Evolutionary conservation across 2,888 invertebrate genomes (phyloP).

Genomic region (Nebria brevicollis): DNA sequence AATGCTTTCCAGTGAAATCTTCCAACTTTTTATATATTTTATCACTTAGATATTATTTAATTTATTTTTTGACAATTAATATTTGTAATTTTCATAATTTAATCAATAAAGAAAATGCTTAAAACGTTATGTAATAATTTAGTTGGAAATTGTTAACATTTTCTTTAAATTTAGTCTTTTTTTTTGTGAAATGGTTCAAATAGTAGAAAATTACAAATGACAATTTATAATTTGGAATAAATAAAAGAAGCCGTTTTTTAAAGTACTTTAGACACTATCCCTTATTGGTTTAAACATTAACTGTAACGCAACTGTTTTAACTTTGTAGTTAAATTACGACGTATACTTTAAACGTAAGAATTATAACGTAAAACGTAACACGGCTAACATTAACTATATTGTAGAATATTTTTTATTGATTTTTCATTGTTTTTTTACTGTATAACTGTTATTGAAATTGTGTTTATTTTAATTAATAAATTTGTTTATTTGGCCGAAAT

Average conservation of each 20-base stretch:
- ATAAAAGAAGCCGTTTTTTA: slow-evolving; percentile 25
- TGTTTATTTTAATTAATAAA: slow-evolving; percentile 29
- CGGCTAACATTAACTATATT: slow-evolving; percentile 55
- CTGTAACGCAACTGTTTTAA: slow-evolving; percentile 47
- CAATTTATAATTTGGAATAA: slow-evolving; percentile 25
- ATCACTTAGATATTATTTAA: no score
- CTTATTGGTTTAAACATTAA: slow-evolving; percentile 41
- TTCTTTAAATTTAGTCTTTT: neutral
- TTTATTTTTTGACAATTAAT: no score
- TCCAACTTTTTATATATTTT: slow-evolving; percentile 19
- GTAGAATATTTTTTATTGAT: slow-evolving; percentile 51
- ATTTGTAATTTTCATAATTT: no score
- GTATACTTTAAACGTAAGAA: slow-evolving; percentile 50
- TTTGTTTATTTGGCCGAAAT: slow-evolving; percentile 38
- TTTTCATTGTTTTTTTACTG: slow-evolving; percentile 39
- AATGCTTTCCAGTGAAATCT: slow-evolving; percentile 18
- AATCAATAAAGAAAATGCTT: no score
- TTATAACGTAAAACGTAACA: slow-evolving; percentile 52
- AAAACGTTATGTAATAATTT: no score
- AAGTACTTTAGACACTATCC: slow-evolving; percentile 14
- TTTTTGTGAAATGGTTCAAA: neutral
- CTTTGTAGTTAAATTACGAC: slow-evolving; percentile 47
- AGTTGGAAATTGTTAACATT: neutral
- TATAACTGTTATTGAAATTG: slow-evolving; percentile 44
- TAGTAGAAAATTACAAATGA: neutral